phyloP scores from a whole-genome alignment of 2,113 vertebrate genomes.

The Epinephelus lanceolatus region DNA sequence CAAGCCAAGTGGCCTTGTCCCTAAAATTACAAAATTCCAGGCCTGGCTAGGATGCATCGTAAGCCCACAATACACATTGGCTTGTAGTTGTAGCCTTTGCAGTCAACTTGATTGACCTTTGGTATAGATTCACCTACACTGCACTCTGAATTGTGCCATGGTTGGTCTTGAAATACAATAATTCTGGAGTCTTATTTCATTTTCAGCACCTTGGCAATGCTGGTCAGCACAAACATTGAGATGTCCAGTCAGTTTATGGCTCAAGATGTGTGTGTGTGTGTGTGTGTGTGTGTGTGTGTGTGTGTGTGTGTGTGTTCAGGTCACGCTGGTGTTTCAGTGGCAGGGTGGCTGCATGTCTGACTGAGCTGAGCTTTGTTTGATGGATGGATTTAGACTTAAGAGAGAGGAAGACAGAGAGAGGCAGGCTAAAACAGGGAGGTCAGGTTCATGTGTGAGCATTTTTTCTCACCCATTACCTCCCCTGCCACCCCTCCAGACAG shows the following conservation, averaged over 20 bases:
- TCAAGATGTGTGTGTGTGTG: conserved; percentile 8
- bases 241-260: neutral
- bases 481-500: conserved; percentile 40
- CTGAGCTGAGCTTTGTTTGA: conserved; percentile 37
- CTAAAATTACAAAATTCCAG: too few relatives aligned
- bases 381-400: conserved; percentile 10
- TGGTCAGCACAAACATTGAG: neutral
- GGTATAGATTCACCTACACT: neutral
- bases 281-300: conserved; percentile 12
- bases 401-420: neutral
- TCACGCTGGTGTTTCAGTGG: neutral
- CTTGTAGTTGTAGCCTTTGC: neutral
- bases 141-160: neutral
- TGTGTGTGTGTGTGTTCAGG: conserved; percentile 1
- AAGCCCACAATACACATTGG: neutral
- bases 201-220: neutral
- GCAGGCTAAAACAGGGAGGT: conserved; percentile 43
- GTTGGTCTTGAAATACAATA: neutral
- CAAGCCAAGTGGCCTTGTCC: too few relatives aligned
- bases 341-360: neutral
- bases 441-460: conserved; percentile 73
- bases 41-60: neutral
- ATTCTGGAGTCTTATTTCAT: neutral
- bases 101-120: neutral
- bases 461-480: conserved; percentile 65